Percentiles rank a stretch among this genome's conserved stretches.
phyloP scores from a whole-genome alignment of 2,113 vertebrate species.

The Azemiops feae region DNA sequence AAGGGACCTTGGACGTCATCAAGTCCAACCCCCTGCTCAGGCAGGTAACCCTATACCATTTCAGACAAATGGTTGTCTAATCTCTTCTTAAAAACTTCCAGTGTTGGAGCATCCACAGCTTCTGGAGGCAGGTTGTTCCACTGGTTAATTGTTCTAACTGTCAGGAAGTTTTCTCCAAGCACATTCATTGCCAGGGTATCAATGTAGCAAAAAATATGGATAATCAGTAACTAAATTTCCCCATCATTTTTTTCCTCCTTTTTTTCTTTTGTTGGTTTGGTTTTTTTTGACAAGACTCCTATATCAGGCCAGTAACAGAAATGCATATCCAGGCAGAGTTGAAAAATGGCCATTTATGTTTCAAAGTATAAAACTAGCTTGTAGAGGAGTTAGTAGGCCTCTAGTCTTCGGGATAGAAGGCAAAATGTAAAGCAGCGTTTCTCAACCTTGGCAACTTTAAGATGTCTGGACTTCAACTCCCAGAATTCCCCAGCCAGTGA shows the following conservation, averaged over 20 bases:
- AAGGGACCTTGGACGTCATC: too few relatives aligned
- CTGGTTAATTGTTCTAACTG: too few relatives aligned
- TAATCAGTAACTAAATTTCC: background rate
- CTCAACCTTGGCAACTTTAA: background rate
- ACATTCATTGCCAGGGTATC: background rate
- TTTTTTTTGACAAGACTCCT: background rate
- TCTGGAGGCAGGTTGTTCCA: too few relatives aligned
- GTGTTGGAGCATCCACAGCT: too few relatives aligned
- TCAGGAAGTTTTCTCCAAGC: background rate
- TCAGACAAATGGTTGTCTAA: too few relatives aligned
- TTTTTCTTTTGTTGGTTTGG: background rate
- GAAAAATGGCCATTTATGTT: fast-evolving
- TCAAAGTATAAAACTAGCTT: background rate
- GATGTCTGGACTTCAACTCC: background rate
- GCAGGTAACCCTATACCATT: too few relatives aligned
- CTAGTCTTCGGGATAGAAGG: background rate
- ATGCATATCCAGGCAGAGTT: fast-evolving
- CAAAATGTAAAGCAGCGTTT: background rate
- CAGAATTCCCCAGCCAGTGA: too few relatives aligned
- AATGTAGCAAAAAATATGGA: background rate
- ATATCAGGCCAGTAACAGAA: background rate
- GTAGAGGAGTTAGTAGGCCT: background rate
- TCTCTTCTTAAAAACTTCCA: too few relatives aligned
- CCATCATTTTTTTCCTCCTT: background rate
- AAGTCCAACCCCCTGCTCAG: too few relatives aligned